Evolutionary conservation across 53 echinoderm and acorn worm species (phyloP), one percentile per base, ranked within the genome.

Genomic region (Zoroaster sp.): DNA sequence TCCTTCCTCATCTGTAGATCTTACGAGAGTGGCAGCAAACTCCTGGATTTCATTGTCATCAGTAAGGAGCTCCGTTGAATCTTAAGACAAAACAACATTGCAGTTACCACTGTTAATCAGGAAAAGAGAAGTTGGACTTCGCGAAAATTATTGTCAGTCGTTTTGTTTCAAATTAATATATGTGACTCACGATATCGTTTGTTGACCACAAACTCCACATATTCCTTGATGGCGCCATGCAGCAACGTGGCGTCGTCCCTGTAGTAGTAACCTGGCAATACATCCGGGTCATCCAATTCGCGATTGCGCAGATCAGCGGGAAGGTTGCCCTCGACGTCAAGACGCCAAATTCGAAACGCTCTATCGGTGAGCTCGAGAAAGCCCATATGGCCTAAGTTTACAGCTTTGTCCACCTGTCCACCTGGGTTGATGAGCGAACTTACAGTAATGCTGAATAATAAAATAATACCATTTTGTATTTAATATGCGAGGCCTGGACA

Each of bases 181-280:
- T 6, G 4, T 28, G 42, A 83, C 90, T 87, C 72, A 89, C 95
- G 73, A 55, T 97, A 97, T 69, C 92, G 88, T 23, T 80, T 86
- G 41, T 88, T 67, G 21, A 97, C 97, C 35, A 95, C 88, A 45
- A 72, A 59, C 28, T 87, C 73, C 8, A 90, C 95, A 49, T 97
- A 97, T 40, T 88, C 68, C 72, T 76, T 70, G 51, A 92, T 97
- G 65, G 93, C 97, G 40, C 83, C 81, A 38, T 72, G n/a, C 85
- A 90, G 25, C 73, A 90, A 66, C 15, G 86, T n/a, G 25, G 90
- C 90, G 66, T 90, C 90, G 0, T 90, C 90, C 63, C 90, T 23
- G 66, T 74, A 90, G 73, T 74, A 35, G 67, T 90, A 90, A 59
- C 59, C 73, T 33, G 90, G 90, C 47, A 90, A 44, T 38, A 81